Base-by-base conservation (phyloP, 37 sponge, comb jelly and placozoan species). In the Amphimedon queenslandica region DNA sequence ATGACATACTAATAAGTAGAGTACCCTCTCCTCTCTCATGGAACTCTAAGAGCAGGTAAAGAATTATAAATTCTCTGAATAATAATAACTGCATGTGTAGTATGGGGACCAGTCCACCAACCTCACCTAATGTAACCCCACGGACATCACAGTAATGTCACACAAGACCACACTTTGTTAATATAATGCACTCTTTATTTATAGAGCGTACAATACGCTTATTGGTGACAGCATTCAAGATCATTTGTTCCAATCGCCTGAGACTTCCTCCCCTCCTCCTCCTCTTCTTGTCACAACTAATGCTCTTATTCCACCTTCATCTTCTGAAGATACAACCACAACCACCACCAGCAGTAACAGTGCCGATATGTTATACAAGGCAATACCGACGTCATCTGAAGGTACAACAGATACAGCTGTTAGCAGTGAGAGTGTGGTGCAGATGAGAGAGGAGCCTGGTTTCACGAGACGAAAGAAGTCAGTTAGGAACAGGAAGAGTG, bases 111-210 rank as follows among this genome's bases (percentile, higher is more conserved):
- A 83, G 84, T 74, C 76, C 86, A 0, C 43, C 78, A 2, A 66
- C 79, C 29, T 78, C 86, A 2, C 78, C 79, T 16, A 24, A 67
- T 2, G 27, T 74, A 69, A 79, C 74, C 4, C 86, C 86, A 0
- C 51, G 80, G 47, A 64, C 79, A 66, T 74, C 86, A 55, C 67
- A 55, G 86, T 84, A 57, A 56, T 47, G 53, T 18, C 53, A 47
- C 8, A 13, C 13, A 47, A 18, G 53, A 47, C 53, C 53, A 47
- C 53, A 18, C 13, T 47, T 47, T 18, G 53, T 47, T 47, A 47
- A 18, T n/a, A n/a, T 18, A 8, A 47, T 47, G 53, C 28, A 6
- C 8, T 60, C 28, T 60, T n/a, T 60, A 13, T n/a, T n/a, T 60
- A 60, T n/a, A 85, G 85, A 34, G 55, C 35, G 5, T 23, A 73